Conservation (phyloP, 2,888 invertebrate genomes). For the Priocnemis perturbator region DNA sequence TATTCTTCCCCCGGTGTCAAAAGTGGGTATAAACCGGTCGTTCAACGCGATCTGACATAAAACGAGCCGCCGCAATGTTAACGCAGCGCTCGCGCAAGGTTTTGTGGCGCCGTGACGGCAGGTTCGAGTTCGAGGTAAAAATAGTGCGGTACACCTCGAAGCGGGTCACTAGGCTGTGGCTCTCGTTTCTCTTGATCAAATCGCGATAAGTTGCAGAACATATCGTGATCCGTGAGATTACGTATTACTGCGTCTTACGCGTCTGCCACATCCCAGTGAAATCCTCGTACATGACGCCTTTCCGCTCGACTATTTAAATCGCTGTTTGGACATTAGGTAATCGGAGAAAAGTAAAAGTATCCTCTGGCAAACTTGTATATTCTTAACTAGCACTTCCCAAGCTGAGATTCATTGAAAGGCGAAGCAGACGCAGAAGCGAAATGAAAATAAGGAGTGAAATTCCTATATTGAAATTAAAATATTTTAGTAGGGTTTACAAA, state of each 20-base stretch:
- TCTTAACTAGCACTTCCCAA: no score
- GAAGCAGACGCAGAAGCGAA: background rate
- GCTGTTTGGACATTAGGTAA: background rate
- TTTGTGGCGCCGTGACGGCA: constrained; percentile 62
- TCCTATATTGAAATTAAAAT: no score
- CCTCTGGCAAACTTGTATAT: no score
- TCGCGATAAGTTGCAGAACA: constrained; percentile 45
- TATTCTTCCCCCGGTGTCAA: no score
- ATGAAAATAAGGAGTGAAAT: background rate
- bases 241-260: background rate
- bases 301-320: no score
- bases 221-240: constrained; percentile 22
- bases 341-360: constrained; percentile 8
- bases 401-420: background rate
- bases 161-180: constrained; percentile 72
- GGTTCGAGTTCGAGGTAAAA: constrained; percentile 69
- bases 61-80: constrained; percentile 37
- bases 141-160: constrained; percentile 71
- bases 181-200: constrained; percentile 59
- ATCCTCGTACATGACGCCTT: no score
- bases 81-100: constrained; percentile 54
- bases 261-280: no score
- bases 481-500: no score
- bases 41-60: constrained; percentile 15
- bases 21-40: background rate